Conservation (phyloP, 2,888 invertebrate genomes). For the Octodonta nipae region DNA sequence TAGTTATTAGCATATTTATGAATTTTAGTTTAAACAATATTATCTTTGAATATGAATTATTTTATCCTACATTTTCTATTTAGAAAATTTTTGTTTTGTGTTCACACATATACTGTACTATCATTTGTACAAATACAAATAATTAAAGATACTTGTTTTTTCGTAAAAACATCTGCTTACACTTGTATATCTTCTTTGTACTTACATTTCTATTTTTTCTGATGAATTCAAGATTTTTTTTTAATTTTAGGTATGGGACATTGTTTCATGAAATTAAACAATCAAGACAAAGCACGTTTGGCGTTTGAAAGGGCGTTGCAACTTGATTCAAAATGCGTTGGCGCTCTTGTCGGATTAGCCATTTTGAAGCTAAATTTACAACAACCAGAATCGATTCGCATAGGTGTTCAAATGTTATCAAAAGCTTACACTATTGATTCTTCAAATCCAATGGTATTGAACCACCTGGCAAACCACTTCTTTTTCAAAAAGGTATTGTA, state of each 20-base stretch:
- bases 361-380: conserved; percentile 87
- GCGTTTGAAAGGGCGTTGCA: conserved; percentile 93
- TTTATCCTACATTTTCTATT: too few relatives aligned
- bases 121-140: too few relatives aligned
- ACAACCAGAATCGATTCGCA: conserved; percentile 80
- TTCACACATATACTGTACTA: too few relatives aligned
- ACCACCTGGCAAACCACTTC: conserved; percentile 98
- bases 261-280: conserved; percentile 91
- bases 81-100: too few relatives aligned
- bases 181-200: too few relatives aligned
- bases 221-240: background rate
- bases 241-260: conserved; percentile 76
- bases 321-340: conserved; percentile 85
- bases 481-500: conserved; percentile 82
- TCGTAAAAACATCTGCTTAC: background rate
- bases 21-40: too few relatives aligned
- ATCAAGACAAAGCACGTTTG: conserved; percentile 87
- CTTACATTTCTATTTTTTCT: background rate
- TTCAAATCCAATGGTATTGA: conserved; percentile 96
- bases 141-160: too few relatives aligned
- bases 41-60: too few relatives aligned
- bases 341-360: conserved; percentile 89
- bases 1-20: too few relatives aligned
- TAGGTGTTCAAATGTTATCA: conserved; percentile 90
- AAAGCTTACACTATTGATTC: conserved; percentile 94